These are phyloP conservation scores for Achroia grisella DNA, from an alignment of 1,140 invertebrate genomes.

Conservation along the genomic window DNA sequence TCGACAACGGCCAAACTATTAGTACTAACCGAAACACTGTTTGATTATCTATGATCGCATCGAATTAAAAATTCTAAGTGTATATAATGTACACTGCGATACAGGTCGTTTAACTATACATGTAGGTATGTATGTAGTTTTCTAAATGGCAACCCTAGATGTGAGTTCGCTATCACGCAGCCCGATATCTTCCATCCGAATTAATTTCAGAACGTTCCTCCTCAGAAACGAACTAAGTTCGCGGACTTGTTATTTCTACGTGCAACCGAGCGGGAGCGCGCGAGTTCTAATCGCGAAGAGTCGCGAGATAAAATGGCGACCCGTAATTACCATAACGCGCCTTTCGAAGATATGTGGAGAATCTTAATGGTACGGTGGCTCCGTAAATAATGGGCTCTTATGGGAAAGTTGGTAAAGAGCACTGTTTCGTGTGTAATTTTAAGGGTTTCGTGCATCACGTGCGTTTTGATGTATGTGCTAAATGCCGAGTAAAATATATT, in stretches of 20 bases:
- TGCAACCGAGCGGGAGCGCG: constrained; percentile 48
- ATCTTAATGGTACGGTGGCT: constrained; percentile 71
- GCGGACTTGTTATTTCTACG: constrained; percentile 68
- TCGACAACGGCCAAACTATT: no score
- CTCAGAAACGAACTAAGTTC: constrained; percentile 67
- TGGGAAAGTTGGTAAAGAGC: constrained; percentile 68
- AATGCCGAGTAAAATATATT: constrained; percentile 15
- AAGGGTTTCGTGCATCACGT: constrained; percentile 54
- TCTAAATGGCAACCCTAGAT: no score
- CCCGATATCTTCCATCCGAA: constrained; percentile 73
- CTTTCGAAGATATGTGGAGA: constrained; percentile 71
- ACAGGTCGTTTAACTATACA: no score
- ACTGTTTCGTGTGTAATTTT: constrained; percentile 69
- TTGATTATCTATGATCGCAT: no score
- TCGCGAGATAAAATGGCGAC: constrained; percentile 69
- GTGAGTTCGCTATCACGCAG: constrained; percentile 47
- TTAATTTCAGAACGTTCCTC: constrained; percentile 63
- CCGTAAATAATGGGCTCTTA: constrained; percentile 72
- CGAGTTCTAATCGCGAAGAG: constrained; percentile 66
- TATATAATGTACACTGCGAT: no score
- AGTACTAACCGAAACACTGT: no score
- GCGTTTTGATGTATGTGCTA: constrained; percentile 54
- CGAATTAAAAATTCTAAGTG: no score
- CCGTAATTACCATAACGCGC: constrained; percentile 71
- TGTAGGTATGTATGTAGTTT: no score